Base-by-base conservation (phyloP, 1,140 invertebrate genomes). In the Bathynomus jamesi region DNA sequence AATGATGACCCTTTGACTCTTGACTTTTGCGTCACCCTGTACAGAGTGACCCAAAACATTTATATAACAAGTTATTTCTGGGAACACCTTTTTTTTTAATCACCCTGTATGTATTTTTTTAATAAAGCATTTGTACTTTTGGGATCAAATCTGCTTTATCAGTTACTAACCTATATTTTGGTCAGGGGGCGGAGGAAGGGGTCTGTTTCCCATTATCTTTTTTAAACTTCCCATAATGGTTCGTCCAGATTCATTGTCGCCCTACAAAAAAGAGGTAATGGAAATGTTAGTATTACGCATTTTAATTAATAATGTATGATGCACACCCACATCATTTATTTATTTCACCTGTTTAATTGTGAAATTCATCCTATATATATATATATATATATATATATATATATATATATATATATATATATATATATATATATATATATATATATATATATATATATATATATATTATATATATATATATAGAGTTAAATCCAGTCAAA, bases 151-250 rank as follows among this genome's bases (percentile, higher is more conserved):
- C n/a, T n/a, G n/a, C n/a, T n/a, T n/a, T n/a, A n/a, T n/a, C n/a
- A n/a, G n/a, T n/a, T n/a, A n/a, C 40, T 53, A 17, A 53, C 40
- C 40, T 21, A 53, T 17, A 53, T 53, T 53, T 53, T 53, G 40
- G 40, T 53, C 4, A 2, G 67, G 67, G 8, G 67, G 67, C 7
- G 67, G 31, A 25, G 67, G 67, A 29, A 69, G 53, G n/a, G 67
- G 67, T n/a, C 67, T n/a, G 46, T 61, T 69, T 17, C 67, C 67
- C 67, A 69, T 69, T 29, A 69, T 61, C 29, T 61, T 53, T 60
- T 69, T 69, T 17, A 69, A 60, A 61, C 67, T 69, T n/a, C 67
- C 53, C 32, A 68, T 40, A 21, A 69, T 25, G n/a, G 32, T 32
- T 5, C 27, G 5, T 68, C 21, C 66, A 24, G 32, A 5, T 40